Percentiles rank a stretch among this genome's conserved stretches.
Conservation (phyloP, 2,797 vertebrate species). For the Hydrocynus forskahlii region DNA sequence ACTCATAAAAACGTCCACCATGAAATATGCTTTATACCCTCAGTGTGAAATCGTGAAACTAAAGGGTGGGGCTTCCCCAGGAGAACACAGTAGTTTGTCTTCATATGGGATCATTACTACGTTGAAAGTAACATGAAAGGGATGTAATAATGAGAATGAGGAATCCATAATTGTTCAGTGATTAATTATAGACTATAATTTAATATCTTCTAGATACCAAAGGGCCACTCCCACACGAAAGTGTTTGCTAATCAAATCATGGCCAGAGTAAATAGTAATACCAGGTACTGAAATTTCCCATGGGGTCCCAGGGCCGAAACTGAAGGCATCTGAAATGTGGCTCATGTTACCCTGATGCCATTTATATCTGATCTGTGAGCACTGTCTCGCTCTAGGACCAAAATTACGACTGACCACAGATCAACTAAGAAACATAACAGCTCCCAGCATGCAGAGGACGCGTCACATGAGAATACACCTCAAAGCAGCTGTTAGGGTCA, state of each 20-base stretch:
- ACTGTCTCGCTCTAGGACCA: slow-evolving; percentile 16
- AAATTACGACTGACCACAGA: slow-evolving; percentile 13
- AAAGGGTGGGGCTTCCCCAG: too few species aligned
- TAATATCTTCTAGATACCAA: background rate
- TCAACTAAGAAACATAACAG: slow-evolving; percentile 36
- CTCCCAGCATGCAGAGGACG: slow-evolving; percentile 25
- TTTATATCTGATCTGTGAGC: slow-evolving; percentile 25
- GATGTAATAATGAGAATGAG: background rate
- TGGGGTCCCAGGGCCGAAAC: background rate
- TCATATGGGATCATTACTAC: too few species aligned
- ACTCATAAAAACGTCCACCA: too few species aligned
- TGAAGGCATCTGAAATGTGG: background rate
- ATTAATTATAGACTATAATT: background rate
- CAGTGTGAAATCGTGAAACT: too few species aligned
- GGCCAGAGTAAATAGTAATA: background rate
- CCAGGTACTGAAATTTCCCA: background rate
- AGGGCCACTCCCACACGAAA: background rate
- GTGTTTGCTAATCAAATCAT: slow-evolving; percentile 1
- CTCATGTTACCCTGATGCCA: background rate
- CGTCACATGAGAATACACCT: slow-evolving; percentile 42
- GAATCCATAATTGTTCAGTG: background rate
- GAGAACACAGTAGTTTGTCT: too few species aligned
- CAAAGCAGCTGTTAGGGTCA: slow-evolving; percentile 42
- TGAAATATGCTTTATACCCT: too few species aligned
- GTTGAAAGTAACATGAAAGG: background rate